A percentile compares a stretch with the other conserved stretches of the same genome.
These are phyloP conservation scores for Drosophila leonis DNA, from an alignment of 2,888 invertebrate genomes.

Conservation along the genomic window DNA sequence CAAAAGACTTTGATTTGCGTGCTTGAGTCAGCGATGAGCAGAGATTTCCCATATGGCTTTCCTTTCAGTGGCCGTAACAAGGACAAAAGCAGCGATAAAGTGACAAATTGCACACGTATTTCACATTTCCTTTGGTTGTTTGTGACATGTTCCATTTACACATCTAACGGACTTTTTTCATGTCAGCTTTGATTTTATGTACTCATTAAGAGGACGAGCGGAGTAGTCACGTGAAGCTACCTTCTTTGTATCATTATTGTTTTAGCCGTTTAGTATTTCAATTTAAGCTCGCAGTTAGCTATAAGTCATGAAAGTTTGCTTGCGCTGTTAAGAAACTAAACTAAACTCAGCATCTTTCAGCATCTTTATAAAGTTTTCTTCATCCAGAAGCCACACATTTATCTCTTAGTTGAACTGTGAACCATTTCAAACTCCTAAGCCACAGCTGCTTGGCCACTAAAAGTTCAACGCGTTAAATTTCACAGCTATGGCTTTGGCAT, in stretches of 20 bases:
- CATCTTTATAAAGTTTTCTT: slow-evolving; percentile 14
- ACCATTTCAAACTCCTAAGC: slow-evolving; percentile 9
- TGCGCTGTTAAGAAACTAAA: neutral
- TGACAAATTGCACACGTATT: slow-evolving; percentile 47
- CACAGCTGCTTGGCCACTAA: slow-evolving; percentile 29
- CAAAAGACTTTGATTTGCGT: slow-evolving; percentile 46
- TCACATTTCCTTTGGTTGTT: slow-evolving; percentile 32
- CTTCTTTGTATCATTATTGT: neutral
- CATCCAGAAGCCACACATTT: slow-evolving; percentile 2
- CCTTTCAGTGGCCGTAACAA: slow-evolving; percentile 18
- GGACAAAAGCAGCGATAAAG: slow-evolving; percentile 25
- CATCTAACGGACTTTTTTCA: slow-evolving; percentile 10
- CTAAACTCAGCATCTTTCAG: neutral
- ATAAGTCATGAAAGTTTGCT: neutral
- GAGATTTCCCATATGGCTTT: slow-evolving; percentile 26
- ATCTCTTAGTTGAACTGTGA: neutral
- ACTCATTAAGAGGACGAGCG: neutral
- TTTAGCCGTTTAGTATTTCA: neutral
- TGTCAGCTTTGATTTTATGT: neutral
- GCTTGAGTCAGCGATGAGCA: neutral
- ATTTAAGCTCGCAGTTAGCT: neutral
- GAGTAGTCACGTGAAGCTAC: neutral
- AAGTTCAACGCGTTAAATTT: slow-evolving; percentile 42
- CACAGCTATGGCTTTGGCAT: slow-evolving; percentile 17
- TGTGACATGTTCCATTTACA: slow-evolving; percentile 27